Conservation (phyloP, 2,888 invertebrate genomes). For the Yponomeuta plumbellus region DNA sequence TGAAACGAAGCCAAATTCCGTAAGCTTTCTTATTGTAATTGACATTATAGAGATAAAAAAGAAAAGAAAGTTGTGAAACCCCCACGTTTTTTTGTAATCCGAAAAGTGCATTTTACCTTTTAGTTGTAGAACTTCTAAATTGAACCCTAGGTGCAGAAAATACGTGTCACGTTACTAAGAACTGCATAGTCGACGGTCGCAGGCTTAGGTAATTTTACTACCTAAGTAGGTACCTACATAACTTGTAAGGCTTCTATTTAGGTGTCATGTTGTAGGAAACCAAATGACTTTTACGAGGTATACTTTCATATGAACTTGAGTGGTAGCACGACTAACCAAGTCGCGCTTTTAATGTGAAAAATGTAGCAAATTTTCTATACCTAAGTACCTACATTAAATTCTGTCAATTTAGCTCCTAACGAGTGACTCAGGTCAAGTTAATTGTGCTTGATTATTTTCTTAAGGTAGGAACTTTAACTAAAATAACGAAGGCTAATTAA, state of each 20-base stretch:
- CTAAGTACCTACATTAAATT: no score
- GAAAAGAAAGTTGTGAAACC: not conserved
- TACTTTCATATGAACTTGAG: slow-evolving; percentile 38
- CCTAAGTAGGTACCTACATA: not conserved
- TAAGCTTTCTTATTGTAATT: not conserved
- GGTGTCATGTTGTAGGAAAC: slow-evolving; percentile 13
- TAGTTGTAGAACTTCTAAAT: not conserved
- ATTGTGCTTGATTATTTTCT: no score
- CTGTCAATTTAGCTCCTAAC: no score
- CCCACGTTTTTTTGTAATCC: not conserved
- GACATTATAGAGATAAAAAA: not conserved
- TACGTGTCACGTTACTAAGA: not conserved
- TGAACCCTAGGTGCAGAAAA: not conserved
- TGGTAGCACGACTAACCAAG: slow-evolving; percentile 27
- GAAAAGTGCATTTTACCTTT: not conserved
- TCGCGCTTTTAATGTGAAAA: no score
- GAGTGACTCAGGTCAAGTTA: no score
- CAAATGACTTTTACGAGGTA: not conserved
- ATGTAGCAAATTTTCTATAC: no score
- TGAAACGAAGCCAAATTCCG: not conserved
- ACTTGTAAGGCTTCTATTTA: slow-evolving; percentile 17
- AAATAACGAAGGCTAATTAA: no score
- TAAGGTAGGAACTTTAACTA: no score
- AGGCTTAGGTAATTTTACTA: not conserved
- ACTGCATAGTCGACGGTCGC: not conserved